These are phyloP conservation scores for Drosophila flavopinicola DNA, from an alignment of 2,888 invertebrate species.

Conservation along the genomic window DNA sequence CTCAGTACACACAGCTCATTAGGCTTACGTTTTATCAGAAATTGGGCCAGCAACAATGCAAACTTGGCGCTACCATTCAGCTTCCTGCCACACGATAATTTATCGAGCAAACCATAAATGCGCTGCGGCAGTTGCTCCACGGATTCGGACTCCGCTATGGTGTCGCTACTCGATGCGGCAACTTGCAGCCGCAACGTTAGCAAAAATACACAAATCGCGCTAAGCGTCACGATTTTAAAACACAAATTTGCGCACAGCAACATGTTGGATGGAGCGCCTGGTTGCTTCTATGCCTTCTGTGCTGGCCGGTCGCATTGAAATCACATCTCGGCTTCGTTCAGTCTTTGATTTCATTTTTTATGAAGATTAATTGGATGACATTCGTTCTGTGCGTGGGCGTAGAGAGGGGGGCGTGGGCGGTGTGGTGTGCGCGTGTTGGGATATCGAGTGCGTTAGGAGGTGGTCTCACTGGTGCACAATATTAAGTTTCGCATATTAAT, in stretches of 20 bases:
- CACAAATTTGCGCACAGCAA: constrained; percentile 53
- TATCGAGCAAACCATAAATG: constrained; percentile 59
- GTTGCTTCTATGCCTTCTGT: constrained; percentile 48
- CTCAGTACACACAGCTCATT: constrained; percentile 59
- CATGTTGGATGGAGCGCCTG: constrained; percentile 59
- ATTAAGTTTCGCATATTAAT: constrained; percentile 72
- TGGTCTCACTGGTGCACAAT: constrained; percentile 48
- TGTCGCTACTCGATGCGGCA: constrained; percentile 4
- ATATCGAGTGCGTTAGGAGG: constrained; percentile 42
- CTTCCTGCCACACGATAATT: constrained; percentile 56
- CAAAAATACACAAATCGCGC: constrained; percentile 33
- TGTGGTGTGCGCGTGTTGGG: constrained; percentile 14
- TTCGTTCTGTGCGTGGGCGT: constrained; percentile 52
- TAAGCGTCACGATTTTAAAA: constrained; percentile 50
- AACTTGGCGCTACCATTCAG: constrained; percentile 73
- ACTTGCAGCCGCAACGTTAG: constrained; percentile 13
- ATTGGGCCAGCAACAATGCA: constrained; percentile 69
- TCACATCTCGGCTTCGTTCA: constrained; percentile 58
- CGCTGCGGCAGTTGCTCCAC: constrained; percentile 56
- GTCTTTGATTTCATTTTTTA: constrained; percentile 72
- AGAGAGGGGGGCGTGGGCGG: constrained; percentile 4
- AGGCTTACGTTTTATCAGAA: constrained; percentile 80
- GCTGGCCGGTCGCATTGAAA: constrained; percentile 45
- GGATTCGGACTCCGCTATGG: constrained; percentile 13
- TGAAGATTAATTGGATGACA: constrained; percentile 77